phyloP scores from a whole-genome alignment of 2,797 vertebrate genomes.

The Myripristis jacobus region DNA sequence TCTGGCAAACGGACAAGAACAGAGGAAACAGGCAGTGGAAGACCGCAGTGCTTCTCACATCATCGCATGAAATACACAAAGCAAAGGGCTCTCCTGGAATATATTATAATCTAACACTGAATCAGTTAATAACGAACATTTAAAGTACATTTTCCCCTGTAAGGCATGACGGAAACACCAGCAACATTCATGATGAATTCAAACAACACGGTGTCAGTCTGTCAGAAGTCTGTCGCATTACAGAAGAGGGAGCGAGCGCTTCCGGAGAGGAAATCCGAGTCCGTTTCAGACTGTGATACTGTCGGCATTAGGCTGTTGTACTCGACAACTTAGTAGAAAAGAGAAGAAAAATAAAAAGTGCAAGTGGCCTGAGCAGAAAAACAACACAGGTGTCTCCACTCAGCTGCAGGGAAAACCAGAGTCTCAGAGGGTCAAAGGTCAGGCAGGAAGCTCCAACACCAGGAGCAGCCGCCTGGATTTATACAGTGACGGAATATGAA shows the following conservation, averaged over 20 bases:
- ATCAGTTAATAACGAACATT: constrained; percentile 54
- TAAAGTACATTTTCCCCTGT: constrained; percentile 38
- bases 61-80: constrained; percentile 20
- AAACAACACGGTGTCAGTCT: constrained; percentile 14
- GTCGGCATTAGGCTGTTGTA: constrained; percentile 53
- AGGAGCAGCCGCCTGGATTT: constrained; percentile 45
- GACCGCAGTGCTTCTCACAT: constrained; percentile 43
- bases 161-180: constrained; percentile 49
- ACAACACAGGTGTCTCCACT: constrained; percentile 41
- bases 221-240: constrained; percentile 28
- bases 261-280: constrained; percentile 33
- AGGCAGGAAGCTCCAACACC: constrained; percentile 46
- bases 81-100: constrained; percentile 45
- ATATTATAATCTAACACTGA: constrained; percentile 55
- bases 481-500: constrained; percentile 42
- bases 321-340: constrained; percentile 56
- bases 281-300: constrained; percentile 39
- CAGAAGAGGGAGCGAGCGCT: constrained; percentile 20
- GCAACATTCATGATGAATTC: constrained; percentile 32
- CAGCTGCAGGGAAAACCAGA: constrained; percentile 33
- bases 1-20: constrained; percentile 3
- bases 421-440: constrained; percentile 58
- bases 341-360: constrained; percentile 46
- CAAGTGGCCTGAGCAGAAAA: constrained; percentile 45
- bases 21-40: constrained; percentile 11